These are phyloP conservation scores for Erythrolamprus reginae DNA, from an alignment of 2,113 vertebrate species.

Conservation along the genomic window DNA sequence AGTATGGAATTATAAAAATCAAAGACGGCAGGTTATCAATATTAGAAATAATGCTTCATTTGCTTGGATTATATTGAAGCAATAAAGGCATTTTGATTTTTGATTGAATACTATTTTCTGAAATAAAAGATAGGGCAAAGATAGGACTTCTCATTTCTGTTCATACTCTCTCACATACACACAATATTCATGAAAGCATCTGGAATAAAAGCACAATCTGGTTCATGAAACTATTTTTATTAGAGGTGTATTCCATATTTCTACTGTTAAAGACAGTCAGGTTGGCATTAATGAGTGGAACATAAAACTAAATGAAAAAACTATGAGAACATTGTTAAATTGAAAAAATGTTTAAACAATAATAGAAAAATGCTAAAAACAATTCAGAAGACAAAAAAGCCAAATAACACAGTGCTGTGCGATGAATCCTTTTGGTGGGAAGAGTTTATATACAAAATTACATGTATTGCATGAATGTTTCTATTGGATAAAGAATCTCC, in stretches of 20 bases:
- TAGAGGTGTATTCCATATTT: neutral
- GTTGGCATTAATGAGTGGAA: neutral
- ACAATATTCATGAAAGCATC: neutral
- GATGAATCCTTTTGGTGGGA: neutral
- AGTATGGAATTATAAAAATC: neutral
- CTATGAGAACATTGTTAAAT: neutral
- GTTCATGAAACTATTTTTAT: neutral
- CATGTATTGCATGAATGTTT: neutral
- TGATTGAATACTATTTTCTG: neutral
- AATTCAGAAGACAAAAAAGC: neutral
- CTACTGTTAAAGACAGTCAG: neutral
- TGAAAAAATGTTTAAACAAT: neutral
- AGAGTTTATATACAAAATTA: neutral
- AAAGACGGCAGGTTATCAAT: neutral
- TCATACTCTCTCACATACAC: no score
- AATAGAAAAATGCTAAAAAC: neutral
- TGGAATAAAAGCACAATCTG: neutral
- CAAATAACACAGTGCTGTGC: neutral
- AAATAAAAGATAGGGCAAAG: neutral
- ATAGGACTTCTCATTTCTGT: neutral
- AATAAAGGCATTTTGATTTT: neutral
- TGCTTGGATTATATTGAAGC: neutral
- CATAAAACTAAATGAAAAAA: neutral
- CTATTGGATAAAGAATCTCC: neutral
- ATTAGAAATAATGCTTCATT: neutral